phyloP scores from a whole-genome alignment of 2,888 invertebrate genomes.

The Drosophila silvestris region DNA sequence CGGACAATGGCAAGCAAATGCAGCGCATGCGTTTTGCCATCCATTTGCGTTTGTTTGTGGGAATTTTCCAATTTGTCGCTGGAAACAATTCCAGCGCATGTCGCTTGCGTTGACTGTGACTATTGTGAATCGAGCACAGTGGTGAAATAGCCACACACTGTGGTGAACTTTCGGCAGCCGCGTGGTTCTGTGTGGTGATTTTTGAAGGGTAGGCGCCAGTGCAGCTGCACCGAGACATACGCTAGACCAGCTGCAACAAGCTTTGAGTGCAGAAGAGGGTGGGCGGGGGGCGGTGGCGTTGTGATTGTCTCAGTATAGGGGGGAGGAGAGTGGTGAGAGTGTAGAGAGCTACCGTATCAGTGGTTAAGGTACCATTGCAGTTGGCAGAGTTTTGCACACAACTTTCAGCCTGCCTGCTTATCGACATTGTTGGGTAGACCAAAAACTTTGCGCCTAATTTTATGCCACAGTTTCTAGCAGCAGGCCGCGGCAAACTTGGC shows the following conservation, averaged over 20 bases:
- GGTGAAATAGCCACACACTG: constrained; percentile 11
- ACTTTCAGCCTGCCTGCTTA: constrained; percentile 46
- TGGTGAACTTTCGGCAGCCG: constrained; percentile 38
- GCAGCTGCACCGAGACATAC: constrained; percentile 63
- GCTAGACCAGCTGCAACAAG: constrained; percentile 40
- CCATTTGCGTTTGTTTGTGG: constrained; percentile 57
- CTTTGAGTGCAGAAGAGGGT: background rate
- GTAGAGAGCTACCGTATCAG: constrained; percentile 24
- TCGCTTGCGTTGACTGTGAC: constrained; percentile 46
- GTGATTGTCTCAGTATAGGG: background rate
- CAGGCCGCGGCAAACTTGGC: constrained; percentile 27
- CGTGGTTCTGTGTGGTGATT: constrained; percentile 52
- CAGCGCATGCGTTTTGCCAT: constrained; percentile 60
- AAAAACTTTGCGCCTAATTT: constrained; percentile 60
- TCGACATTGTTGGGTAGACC: constrained; percentile 44
- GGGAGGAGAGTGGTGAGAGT: background rate
- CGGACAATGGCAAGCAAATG: constrained; percentile 1
- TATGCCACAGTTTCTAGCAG: constrained; percentile 55
- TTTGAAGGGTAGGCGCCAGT: constrained; percentile 34
- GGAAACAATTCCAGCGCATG: constrained; percentile 73
- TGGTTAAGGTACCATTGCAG: constrained; percentile 38
- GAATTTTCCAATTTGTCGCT: constrained; percentile 52
- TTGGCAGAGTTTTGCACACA: constrained; percentile 36
- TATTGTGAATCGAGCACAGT: constrained; percentile 63
- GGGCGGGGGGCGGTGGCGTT: too few species aligned